phyloP scores from a whole-genome alignment of 2,888 invertebrate genomes.

The Chaetogeoica ovagalla region DNA sequence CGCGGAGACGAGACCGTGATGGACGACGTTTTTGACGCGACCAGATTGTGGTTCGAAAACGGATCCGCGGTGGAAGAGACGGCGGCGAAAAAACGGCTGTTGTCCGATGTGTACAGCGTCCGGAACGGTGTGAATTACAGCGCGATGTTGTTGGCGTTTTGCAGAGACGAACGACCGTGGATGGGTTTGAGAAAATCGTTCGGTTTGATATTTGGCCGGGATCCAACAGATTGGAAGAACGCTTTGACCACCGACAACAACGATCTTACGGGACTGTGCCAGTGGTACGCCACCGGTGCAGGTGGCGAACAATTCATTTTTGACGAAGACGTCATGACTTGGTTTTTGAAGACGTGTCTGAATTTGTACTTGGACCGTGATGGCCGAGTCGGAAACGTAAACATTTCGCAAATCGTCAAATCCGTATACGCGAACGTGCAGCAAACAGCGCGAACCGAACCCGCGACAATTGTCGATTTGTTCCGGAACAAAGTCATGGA shows the following conservation, averaged over 20 bases:
- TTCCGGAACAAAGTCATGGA: too few species aligned
- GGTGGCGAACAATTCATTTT: too few species aligned
- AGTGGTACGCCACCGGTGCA: too few species aligned
- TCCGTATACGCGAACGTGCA: too few species aligned
- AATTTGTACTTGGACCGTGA: too few species aligned
- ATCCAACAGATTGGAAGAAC: conserved; percentile 6
- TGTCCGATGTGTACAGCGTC: conserved; percentile 31
- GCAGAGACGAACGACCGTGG: conserved; percentile 27
- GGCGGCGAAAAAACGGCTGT: conserved; percentile 26
- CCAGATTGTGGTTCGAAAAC: conserved; percentile 35
- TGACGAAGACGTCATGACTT: too few species aligned
- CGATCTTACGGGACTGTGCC: too few species aligned
- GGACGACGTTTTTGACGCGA: conserved; percentile 8
- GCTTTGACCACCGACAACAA: not conserved
- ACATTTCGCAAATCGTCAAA: too few species aligned
- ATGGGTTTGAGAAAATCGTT: conserved; percentile 29
- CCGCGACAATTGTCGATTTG: too few species aligned
- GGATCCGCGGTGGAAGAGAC: not conserved
- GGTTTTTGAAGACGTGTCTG: too few species aligned
- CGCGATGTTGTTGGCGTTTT: conserved; percentile 42
- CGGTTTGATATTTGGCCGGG: conserved; percentile 22
- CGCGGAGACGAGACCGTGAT: conserved; percentile 18
- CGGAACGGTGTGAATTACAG: conserved; percentile 19
- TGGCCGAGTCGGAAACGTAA: too few species aligned
- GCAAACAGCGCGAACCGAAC: too few species aligned